A percentile compares a stretch with the other conserved stretches of the same genome.
phyloP scores from a whole-genome alignment of 2,113 vertebrate genomes.

The human region DNA sequence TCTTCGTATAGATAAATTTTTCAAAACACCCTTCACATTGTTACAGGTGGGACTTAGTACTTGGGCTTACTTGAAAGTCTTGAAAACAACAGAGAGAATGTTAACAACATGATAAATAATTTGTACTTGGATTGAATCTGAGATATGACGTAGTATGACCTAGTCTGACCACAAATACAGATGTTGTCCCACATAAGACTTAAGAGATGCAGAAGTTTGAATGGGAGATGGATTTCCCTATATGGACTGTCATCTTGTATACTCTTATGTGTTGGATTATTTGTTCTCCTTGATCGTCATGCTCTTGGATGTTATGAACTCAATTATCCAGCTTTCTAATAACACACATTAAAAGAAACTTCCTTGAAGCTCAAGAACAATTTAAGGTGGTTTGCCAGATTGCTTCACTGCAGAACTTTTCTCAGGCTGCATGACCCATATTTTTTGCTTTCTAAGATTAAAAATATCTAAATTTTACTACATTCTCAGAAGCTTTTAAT shows the following conservation, averaged over 20 bases:
- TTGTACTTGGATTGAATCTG: neutral
- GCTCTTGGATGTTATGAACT: neutral
- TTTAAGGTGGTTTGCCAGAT: neutral
- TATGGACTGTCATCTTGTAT: neutral
- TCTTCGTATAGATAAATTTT: neutral
- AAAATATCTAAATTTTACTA: neutral
- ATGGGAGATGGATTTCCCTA: neutral
- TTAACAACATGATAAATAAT: neutral
- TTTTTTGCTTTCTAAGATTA: neutral
- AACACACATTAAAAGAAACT: neutral
- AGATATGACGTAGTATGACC: neutral
- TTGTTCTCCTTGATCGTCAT: neutral
- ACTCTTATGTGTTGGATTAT: neutral
- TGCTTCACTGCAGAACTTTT: neutral
- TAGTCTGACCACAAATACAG: neutral
- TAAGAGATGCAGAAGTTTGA: neutral
- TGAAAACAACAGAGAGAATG: neutral
- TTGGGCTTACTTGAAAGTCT: neutral
- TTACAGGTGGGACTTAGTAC: neutral
- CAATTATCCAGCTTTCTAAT: neutral
- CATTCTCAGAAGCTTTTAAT: neutral
- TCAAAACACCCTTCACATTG: neutral
- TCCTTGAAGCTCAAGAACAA: neutral
- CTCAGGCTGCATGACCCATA: neutral
- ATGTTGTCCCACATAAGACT: neutral